Conservation (phyloP, 2,888 invertebrate genomes). For the Caenorhabditis uteleia region DNA sequence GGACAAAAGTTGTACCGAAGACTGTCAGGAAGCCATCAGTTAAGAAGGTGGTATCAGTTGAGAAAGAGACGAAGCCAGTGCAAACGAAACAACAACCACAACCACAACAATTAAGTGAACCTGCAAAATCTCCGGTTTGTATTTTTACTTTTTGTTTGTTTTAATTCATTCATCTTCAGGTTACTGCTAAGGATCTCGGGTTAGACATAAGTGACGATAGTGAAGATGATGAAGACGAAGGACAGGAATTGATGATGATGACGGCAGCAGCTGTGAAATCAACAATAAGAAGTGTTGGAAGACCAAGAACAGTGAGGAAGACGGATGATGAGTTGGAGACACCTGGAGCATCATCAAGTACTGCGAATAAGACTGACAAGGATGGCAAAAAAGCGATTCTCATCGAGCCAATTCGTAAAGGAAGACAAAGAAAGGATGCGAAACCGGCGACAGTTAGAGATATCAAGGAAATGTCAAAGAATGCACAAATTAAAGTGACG, state of each 20-base stretch:
- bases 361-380: background rate
- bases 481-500: no score
- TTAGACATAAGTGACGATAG: conserved; percentile 21
- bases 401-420: conserved; percentile 7
- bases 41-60: no score
- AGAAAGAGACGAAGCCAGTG: background rate
- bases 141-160: background rate
- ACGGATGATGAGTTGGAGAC: no score
- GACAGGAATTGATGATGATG: no score
- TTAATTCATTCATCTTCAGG: no score
- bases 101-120: background rate
- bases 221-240: conserved; percentile 8
- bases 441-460: no score
- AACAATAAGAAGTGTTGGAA: background rate
- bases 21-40: no score
- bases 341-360: no score
- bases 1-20: no score
- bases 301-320: conserved; percentile 1
- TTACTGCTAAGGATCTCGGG: background rate
- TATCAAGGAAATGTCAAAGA: no score
- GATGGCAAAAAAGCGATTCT: conserved; percentile 11
- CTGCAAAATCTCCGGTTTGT: background rate
- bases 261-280: background rate
- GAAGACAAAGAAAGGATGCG: no score
- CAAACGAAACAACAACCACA: background rate